Evolutionary conservation across 2,113 vertebrate genomes (phyloP), one percentile per base, ranked within the genome.

Genomic region (Scolopax mira): DNA sequence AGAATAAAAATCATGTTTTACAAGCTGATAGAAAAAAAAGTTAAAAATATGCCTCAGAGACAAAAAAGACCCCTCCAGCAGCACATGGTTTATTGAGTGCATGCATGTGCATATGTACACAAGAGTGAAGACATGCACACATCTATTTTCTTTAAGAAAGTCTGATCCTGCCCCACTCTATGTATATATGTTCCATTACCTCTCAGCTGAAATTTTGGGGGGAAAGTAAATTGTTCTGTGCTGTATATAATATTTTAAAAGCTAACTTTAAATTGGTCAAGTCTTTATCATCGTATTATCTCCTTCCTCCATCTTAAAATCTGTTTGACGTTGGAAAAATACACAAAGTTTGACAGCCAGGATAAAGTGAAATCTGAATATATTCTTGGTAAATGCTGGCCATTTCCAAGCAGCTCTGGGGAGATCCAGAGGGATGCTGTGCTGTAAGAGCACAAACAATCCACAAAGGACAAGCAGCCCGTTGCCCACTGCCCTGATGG

Each of bases 1-100:
- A 98, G 97, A 98, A 98, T 97, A 98, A 97, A 98, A 98, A 97
- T 97, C 96, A 98, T 96, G 97, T 97, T 98, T 98, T 98, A 98
- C 97, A 98, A 98, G 97, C 98, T 98, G 96, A 95, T 91, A 97
- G 97, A 97, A 97, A 98, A 97, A 97, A 98, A 98, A 98, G 96
- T 95, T 96, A 96, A 97, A 95, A 97, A 96, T 96, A 88, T 21
- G 91, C 97, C 96, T 96, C 27, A 25, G 85, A 91, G 78, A 21
- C 8, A 8, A 24, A 28, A 41, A 70, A 42, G 58, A 79, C 22
- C 24, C 24, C 52, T 48, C 67, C 94, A 96, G 89, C 91, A 85
- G 62, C 94, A 95, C 97, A 97, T 97, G 97, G 92, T 58, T 79
- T 82, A 18, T 35, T 88, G 73, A 55, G 75, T 66, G 48, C 75